Evolutionary conservation across 1,140 invertebrate genomes (phyloP).

Genomic region (Antheraea mylitta): DNA sequence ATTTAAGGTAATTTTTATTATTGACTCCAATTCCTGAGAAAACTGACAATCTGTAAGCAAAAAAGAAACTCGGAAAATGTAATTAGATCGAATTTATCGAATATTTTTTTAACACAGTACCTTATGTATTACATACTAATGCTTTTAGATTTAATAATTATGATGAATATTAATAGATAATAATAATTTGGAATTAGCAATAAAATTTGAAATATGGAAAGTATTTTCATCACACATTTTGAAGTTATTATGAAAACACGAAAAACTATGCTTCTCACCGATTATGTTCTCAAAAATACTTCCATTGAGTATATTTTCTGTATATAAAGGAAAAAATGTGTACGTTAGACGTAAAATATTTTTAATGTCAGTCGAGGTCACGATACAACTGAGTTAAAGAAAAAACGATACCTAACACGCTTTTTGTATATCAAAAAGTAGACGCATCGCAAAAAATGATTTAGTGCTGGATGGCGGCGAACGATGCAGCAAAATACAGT

Average conservation of each 20-base stretch:
- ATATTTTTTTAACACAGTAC: neutral
- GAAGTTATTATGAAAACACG: too few relatives aligned
- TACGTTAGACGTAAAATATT: conserved; percentile 63
- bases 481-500: conserved; percentile 34
- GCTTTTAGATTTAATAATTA: too few relatives aligned
- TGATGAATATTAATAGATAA: too few relatives aligned
- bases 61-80: too few relatives aligned
- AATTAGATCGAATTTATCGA: neutral
- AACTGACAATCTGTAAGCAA: neutral
- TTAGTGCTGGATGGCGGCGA: conserved; percentile 40
- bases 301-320: conserved; percentile 14
- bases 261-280: too few relatives aligned
- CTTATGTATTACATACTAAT: neutral
- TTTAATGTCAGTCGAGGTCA: conserved; percentile 74
- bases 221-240: too few relatives aligned
- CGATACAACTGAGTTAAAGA: conserved; percentile 53
- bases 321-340: conserved; percentile 35
- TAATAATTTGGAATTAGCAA: too few relatives aligned
- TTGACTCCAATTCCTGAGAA: neutral
- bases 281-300: neutral
- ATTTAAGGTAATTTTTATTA: neutral
- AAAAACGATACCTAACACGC: conserved; percentile 65
- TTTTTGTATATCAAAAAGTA: conserved; percentile 55
- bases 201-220: too few relatives aligned
- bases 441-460: conserved; percentile 67